A percentile compares a stretch with the other conserved stretches of the same genome.
Conservation (phyloP, 1,140 invertebrate genomes). For the Diorhabda sublineata region DNA sequence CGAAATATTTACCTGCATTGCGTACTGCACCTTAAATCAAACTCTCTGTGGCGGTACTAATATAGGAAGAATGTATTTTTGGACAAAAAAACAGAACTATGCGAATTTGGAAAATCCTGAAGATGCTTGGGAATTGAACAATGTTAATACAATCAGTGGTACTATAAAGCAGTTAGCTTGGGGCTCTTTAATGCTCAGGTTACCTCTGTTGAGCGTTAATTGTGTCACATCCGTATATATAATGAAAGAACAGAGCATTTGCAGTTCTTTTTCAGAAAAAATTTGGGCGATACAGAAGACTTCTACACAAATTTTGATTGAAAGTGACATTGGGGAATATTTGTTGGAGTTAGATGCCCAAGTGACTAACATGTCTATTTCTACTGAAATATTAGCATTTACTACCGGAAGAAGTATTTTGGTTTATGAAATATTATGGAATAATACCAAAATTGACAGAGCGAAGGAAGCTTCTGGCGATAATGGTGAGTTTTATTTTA, state of each 20-base stretch:
- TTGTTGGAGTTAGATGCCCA: constrained; percentile 33
- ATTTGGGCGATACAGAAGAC: constrained; percentile 67
- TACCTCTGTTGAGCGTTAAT: constrained; percentile 76
- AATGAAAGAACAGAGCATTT: constrained; percentile 78
- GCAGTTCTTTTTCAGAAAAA: constrained; percentile 67
- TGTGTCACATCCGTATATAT: constrained; percentile 82
- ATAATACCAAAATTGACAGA: background rate
- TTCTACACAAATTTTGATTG: constrained; percentile 60
- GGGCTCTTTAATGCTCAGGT: constrained; percentile 63
- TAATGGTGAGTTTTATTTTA: background rate
- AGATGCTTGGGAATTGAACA: constrained; percentile 64
- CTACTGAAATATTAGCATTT: constrained; percentile 68
- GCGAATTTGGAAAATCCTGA: constrained; percentile 50
- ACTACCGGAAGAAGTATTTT: constrained; percentile 67
- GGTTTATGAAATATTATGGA: constrained; percentile 46
- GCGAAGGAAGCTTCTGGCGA: background rate
- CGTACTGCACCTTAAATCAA: constrained; percentile 62
- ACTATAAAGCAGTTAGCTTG: constrained; percentile 70
- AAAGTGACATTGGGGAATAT: constrained; percentile 45
- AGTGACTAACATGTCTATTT: constrained; percentile 74
- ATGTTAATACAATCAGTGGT: constrained; percentile 62
- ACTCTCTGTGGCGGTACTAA: constrained; percentile 87
- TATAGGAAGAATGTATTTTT: constrained; percentile 84
- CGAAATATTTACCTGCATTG: constrained; percentile 71
- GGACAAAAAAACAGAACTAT: constrained; percentile 58